A percentile compares a stretch with the other conserved stretches of the same genome.
phyloP scores from a whole-genome alignment of 2,113 vertebrate genomes.

The Scolopax mira region DNA sequence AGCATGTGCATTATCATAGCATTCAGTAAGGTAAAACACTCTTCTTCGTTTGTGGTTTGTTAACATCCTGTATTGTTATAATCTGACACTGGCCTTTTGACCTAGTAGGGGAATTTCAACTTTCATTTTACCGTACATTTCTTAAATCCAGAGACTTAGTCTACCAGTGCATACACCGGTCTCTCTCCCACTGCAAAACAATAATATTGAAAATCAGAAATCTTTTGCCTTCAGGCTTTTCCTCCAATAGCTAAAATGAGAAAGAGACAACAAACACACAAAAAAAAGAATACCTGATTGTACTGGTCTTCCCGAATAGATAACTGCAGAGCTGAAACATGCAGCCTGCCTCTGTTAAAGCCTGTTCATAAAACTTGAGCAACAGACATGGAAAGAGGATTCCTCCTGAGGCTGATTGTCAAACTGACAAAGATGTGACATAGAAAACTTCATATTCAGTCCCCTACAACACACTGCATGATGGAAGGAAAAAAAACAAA shows the following conservation, averaged over 20 bases:
- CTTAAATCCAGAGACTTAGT: not conserved
- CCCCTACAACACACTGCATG: not conserved
- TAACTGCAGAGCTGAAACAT: not conserved
- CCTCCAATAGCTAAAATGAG: not conserved
- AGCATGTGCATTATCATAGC: not conserved
- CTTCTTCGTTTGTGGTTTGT: not conserved
- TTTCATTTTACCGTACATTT: not conserved
- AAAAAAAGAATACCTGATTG: not conserved
- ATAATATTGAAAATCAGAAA: not conserved
- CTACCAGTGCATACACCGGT: too few species aligned
- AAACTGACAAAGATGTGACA: not conserved
- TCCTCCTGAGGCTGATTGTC: not conserved
- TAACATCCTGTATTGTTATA: not conserved
- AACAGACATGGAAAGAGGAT: not conserved
- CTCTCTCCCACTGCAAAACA: not conserved
- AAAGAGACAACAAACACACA: not conserved
- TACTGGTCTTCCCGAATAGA: accelerated
- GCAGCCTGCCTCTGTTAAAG: not conserved
- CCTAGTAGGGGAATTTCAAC: not conserved
- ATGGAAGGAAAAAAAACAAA: not conserved
- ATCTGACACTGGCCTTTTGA: conserved; percentile 20
- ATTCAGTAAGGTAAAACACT: not conserved
- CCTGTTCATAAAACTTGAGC: not conserved
- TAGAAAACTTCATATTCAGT: not conserved
- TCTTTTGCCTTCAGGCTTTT: not conserved